Evolutionary conservation across 2,888 invertebrate species (phyloP).

Genomic region (Acanthacorydalis orientalis): DNA sequence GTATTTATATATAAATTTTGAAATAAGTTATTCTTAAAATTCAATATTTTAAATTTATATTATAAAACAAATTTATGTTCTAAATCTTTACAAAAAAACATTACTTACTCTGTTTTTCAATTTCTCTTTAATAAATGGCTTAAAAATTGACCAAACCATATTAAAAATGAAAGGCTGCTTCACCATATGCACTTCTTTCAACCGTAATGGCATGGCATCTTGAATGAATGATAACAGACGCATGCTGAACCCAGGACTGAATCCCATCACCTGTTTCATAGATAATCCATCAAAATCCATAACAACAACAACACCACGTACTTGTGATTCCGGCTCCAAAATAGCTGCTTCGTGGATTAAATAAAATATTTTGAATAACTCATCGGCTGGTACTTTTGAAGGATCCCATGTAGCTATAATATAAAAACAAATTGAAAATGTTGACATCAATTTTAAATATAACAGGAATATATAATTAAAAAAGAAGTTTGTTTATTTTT

Average conservation of each 20-base stretch:
- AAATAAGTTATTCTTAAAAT: too few species aligned
- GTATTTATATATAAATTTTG: too few species aligned
- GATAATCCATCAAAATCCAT: slow-evolving; percentile 70
- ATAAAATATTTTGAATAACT: slow-evolving; percentile 64
- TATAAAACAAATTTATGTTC: too few species aligned
- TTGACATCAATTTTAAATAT: too few species aligned
- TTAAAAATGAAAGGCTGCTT: slow-evolving; percentile 74
- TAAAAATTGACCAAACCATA: slow-evolving; percentile 71
- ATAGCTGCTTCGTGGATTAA: slow-evolving; percentile 65
- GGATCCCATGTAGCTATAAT: slow-evolving; percentile 55
- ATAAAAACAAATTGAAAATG: background rate
- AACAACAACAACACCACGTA: slow-evolving; percentile 63
- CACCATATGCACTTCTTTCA: slow-evolving; percentile 75
- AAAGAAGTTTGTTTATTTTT: too few species aligned
- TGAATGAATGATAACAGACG: slow-evolving; percentile 67
- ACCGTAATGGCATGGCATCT: slow-evolving; percentile 68
- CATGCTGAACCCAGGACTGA: slow-evolving; percentile 59
- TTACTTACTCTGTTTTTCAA: slow-evolving; percentile 53
- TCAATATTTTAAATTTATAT: too few species aligned
- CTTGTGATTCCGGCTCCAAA: slow-evolving; percentile 58
- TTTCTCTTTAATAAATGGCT: slow-evolving; percentile 66
- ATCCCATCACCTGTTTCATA: slow-evolving; percentile 54
- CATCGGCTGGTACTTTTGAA: slow-evolving; percentile 51
- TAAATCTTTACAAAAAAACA: background rate
- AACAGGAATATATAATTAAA: too few species aligned